Conservation (phyloP, 2,797 vertebrate species). For the Tapera naevia region DNA sequence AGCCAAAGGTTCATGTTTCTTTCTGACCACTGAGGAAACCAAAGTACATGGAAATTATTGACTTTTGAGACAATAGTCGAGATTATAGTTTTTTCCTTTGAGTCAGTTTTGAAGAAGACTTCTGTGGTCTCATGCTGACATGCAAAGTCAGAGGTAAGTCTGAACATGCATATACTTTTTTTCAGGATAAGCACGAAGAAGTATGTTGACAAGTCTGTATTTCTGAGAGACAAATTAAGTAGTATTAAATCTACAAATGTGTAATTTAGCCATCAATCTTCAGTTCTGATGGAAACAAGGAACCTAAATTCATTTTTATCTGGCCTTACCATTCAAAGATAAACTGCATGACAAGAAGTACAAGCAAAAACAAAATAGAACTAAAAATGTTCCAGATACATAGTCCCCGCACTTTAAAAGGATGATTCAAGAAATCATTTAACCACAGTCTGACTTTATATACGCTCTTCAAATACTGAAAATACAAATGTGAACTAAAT, state of each 20-base stretch:
- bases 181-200: background rate
- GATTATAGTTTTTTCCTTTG: background rate
- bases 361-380: background rate
- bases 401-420: background rate
- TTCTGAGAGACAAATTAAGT: background rate
- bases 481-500: background rate
- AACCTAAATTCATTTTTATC: background rate
- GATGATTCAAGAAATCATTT: background rate
- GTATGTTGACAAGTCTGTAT: background rate
- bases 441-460: background rate
- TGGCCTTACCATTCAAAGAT: background rate
- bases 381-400: background rate
- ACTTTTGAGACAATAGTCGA: background rate
- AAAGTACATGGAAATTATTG: background rate
- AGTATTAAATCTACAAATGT: background rate
- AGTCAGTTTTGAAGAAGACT: background rate
- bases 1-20: background rate
- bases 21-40: background rate
- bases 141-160: background rate
- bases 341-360: background rate
- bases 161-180: background rate
- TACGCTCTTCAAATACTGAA: background rate
- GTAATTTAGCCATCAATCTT: background rate
- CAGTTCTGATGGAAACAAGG: background rate
- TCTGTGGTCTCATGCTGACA: background rate